Conservation (phyloP, 1,140 invertebrate species). For the Linepithema humile region DNA sequence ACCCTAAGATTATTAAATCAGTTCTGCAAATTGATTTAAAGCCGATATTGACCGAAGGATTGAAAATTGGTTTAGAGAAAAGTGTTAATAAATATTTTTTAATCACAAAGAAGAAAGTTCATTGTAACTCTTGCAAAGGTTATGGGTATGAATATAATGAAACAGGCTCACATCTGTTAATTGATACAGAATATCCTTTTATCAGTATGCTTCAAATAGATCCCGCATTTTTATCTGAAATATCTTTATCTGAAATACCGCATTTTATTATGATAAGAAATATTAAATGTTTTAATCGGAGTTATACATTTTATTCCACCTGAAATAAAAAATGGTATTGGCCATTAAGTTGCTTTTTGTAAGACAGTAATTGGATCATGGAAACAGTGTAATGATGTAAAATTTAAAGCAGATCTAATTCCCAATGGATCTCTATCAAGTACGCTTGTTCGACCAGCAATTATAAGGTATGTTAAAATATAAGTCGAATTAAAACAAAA, state of each 20-base stretch:
- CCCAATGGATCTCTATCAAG: neutral
- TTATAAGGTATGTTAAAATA: neutral
- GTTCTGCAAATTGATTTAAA: neutral
- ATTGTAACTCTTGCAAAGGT: conserved; percentile 3
- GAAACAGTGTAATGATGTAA: neutral
- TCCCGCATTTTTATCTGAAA: neutral
- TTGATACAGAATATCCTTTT: conserved; percentile 7
- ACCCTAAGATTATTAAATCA: neutral
- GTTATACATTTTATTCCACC: neutral
- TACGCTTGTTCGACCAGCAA: neutral
- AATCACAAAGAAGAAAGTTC: neutral
- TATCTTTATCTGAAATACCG: conserved; percentile 1
- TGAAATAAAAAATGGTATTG: too few relatives aligned
- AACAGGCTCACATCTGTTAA: neutral
- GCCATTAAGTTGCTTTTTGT: neutral
- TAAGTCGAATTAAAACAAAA: neutral
- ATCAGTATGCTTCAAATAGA: neutral
- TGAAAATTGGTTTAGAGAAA: conserved; percentile 3
- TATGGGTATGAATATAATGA: neutral
- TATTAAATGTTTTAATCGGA: conserved; percentile 1
- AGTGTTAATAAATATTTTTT: neutral
- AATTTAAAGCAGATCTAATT: conserved; percentile 2
- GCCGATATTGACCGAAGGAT: neutral
- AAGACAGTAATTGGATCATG: neutral
- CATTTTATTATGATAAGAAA: neutral